These are phyloP conservation scores for Pseudois nayaur DNA, from an alignment of 2,113 vertebrate species.

Conservation along the genomic window DNA sequence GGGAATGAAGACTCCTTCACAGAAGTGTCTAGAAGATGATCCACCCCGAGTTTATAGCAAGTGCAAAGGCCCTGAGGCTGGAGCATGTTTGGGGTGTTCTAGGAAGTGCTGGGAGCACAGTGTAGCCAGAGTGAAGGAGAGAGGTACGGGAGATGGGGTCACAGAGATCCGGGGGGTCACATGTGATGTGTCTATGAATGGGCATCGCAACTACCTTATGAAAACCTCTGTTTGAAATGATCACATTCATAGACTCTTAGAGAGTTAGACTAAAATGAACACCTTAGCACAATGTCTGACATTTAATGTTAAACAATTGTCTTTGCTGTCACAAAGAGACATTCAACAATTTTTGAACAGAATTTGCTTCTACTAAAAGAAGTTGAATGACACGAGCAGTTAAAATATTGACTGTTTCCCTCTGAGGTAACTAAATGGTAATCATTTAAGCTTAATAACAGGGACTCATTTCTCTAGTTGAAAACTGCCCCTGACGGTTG, in stretches of 20 bases:
- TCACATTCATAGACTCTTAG: neutral
- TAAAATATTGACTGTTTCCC: neutral
- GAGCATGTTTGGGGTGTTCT: neutral
- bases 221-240: neutral
- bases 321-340: neutral
- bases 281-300: neutral
- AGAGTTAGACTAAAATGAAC: neutral
- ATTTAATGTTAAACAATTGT: neutral
- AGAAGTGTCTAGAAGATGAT: neutral
- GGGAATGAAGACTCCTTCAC: neutral
- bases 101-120: neutral
- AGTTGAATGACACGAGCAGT: neutral
- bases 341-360: neutral
- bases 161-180: neutral
- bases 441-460: neutral
- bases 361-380: neutral
- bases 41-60: neutral
- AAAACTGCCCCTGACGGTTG: neutral
- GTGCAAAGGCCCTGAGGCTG: neutral
- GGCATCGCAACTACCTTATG: neutral
- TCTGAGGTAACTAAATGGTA: neutral
- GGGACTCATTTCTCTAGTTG: neutral
- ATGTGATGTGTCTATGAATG: neutral
- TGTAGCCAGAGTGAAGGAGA: neutral
- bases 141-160: accelerated